A percentile compares a stretch with the other conserved stretches of the same genome.
Evolutionary conservation across 53 echinoderm and acorn worm species (phyloP).

Genomic region (Holothuria scabra): DNA sequence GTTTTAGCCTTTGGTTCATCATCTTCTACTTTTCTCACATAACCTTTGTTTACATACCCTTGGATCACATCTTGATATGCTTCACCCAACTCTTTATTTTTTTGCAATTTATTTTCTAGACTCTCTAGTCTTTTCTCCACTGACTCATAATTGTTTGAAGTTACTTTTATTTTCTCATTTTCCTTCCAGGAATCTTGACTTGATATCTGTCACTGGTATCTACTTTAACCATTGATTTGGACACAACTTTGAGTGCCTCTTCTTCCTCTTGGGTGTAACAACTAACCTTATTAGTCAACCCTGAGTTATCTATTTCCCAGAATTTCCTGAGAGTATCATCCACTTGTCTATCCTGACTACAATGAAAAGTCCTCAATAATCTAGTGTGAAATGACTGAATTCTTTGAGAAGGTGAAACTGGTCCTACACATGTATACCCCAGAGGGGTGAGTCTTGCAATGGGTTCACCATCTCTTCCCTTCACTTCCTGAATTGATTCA

Average conservation of each 20-base stretch:
- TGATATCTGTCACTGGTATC: conserved; percentile 17
- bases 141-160: conserved; percentile 15
- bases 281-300: neutral
- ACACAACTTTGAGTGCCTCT: conserved; percentile 26
- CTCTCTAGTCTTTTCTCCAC: conserved; percentile 40
- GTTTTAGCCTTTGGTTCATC: neutral
- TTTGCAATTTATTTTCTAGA: conserved; percentile 19
- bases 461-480: conserved; percentile 21
- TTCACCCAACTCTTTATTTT: conserved; percentile 22
- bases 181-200: conserved; percentile 50
- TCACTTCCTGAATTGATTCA: conserved; percentile 15
- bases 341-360: neutral
- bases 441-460: conserved; percentile 53
- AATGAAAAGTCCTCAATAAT: neutral
- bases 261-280: conserved; percentile 32
- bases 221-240: conserved; percentile 21
- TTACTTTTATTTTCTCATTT: conserved; percentile 10
- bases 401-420: neutral
- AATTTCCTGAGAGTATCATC: conserved; percentile 11
- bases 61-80: conserved; percentile 26
- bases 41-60: conserved; percentile 34
- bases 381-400: neutral
- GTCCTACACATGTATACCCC: conserved; percentile 53
- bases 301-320: conserved; percentile 42
- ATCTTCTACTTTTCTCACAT: conserved; percentile 21